A percentile compares a stretch with the other conserved stretches of the same genome.
Conservation (phyloP, 2,113 vertebrate genomes). For the Calyptomena viridis region DNA sequence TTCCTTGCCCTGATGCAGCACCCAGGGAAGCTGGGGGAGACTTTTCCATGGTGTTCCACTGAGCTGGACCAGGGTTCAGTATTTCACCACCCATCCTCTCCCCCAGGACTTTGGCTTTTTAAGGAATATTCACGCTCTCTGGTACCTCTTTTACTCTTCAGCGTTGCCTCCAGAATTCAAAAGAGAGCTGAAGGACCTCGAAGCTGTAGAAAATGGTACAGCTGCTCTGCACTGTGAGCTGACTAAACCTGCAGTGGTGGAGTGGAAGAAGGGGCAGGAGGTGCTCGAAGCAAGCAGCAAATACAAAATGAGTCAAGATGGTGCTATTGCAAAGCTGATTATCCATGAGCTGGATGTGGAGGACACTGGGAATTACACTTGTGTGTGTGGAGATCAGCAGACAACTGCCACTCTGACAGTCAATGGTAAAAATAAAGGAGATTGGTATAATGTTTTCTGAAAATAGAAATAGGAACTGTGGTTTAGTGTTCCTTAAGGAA, state of each 20-base stretch:
- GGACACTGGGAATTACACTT: conserved; percentile 77
- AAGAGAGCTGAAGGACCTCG: conserved; percentile 23
- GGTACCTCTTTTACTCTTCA: conserved; percentile 20
- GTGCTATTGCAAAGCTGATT: conserved; percentile 63
- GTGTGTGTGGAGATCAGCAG: conserved; percentile 77
- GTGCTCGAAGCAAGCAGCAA: conserved; percentile 69
- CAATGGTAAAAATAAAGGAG: conserved; percentile 73
- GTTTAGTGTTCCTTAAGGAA: background rate
- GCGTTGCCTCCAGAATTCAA: conserved; percentile 61
- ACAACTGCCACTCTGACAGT: conserved; percentile 80
- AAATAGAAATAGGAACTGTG: background rate
- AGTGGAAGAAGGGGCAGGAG: conserved; percentile 69
- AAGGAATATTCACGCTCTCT: background rate
- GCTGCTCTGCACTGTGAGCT: conserved; percentile 63
- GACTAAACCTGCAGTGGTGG: conserved; percentile 62
- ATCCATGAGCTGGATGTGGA: conserved; percentile 67
- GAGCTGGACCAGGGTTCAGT: background rate
- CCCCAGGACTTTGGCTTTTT: background rate
- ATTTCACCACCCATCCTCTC: background rate
- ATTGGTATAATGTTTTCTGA: background rate
- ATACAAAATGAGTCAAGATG: conserved; percentile 74
- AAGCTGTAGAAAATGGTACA: conserved; percentile 39
- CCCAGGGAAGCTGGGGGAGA: background rate
- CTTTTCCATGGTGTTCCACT: background rate
- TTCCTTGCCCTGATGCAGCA: background rate